Evolutionary conservation across 2,113 vertebrate species (phyloP).

Genomic region (Tauraco erythrolophus): DNA sequence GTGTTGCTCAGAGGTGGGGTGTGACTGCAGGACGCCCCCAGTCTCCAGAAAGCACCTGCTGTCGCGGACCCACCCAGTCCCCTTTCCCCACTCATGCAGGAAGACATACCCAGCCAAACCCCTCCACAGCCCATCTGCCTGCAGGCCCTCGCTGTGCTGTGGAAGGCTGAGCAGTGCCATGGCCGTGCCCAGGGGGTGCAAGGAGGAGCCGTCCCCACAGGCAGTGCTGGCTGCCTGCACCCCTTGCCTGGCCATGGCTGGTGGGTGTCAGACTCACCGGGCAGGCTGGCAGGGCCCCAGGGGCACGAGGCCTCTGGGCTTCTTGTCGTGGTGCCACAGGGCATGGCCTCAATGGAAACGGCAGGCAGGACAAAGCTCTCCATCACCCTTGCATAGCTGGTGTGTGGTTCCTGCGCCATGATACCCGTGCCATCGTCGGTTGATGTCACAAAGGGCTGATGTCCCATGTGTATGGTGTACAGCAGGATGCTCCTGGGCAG

Average conservation of each 20-base stretch:
- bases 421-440: neutral
- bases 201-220: neutral
- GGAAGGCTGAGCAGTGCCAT: fast-evolving
- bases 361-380: constrained; percentile 46
- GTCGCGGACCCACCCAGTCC: neutral
- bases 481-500: neutral
- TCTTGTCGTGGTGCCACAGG: neutral
- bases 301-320: neutral
- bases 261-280: neutral
- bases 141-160: fast-evolving
- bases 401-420: neutral
- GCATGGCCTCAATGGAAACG: neutral
- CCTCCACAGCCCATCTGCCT: neutral
- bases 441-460: constrained; percentile 33
- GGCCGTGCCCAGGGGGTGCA: fast-evolving
- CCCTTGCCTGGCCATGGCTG: neutral
- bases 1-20: neutral
- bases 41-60: neutral
- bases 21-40: neutral
- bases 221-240: neutral
- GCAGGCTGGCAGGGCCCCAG: neutral
- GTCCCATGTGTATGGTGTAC: fast-evolving
- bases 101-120: neutral
- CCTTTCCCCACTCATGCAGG: neutral
- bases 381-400: neutral